Percentiles rank a stretch among this genome's conserved stretches.
These are phyloP conservation scores for Microtus ochrogaster DNA, from an alignment of 2,113 vertebrate species.

Conservation along the genomic window DNA sequence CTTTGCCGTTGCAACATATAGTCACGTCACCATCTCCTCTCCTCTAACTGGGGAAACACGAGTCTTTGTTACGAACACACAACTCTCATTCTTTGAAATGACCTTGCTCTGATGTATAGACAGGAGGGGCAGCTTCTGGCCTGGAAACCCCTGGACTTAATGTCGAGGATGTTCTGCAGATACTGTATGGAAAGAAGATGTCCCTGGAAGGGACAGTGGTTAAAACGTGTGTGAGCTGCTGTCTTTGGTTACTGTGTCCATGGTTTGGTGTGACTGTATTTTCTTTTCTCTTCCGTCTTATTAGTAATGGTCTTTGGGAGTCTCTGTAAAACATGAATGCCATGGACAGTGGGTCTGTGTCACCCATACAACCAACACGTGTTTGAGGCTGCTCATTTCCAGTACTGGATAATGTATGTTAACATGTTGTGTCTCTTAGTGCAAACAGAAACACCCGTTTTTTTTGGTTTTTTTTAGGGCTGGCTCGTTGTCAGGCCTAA, in stretches of 20 bases:
- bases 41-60: constrained; percentile 78
- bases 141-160: constrained; percentile 82
- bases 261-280: constrained; percentile 76
- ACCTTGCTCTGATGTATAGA: constrained; percentile 77
- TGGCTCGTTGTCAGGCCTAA: constrained; percentile 86
- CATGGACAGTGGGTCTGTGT: constrained; percentile 84
- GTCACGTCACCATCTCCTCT: constrained; percentile 69
- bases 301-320: constrained; percentile 85
- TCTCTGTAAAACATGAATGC: constrained; percentile 85
- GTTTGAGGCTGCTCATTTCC: constrained; percentile 86
- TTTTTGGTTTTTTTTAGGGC: constrained; percentile 83
- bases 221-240: constrained; percentile 82
- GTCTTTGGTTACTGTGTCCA: constrained; percentile 85
- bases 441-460: constrained; percentile 82
- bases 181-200: constrained; percentile 76
- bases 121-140: constrained; percentile 81
- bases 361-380: constrained; percentile 86
- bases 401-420: constrained; percentile 89
- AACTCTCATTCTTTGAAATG: constrained; percentile 74
- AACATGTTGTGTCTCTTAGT: constrained; percentile 88
- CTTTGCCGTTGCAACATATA: constrained; percentile 63
- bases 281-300: constrained; percentile 80
- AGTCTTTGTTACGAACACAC: constrained; percentile 82
- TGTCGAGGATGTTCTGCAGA: constrained; percentile 82
- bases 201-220: constrained; percentile 74